Evolutionary conservation across 2,888 invertebrate genomes (phyloP).

Genomic region (Suillia variegata): DNA sequence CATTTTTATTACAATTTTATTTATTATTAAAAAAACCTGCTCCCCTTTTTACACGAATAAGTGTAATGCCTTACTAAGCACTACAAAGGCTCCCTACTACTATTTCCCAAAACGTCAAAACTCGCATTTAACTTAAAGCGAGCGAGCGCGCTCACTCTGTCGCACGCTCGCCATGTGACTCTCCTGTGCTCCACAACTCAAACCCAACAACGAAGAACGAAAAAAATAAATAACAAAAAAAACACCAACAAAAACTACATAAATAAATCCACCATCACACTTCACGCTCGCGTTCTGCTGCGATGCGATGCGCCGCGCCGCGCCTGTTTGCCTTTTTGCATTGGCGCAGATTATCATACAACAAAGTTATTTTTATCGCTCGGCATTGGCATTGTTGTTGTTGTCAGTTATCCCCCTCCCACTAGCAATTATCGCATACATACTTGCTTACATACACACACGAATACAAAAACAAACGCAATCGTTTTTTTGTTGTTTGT

Average conservation of each 20-base stretch:
- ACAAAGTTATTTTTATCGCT: constrained; percentile 27
- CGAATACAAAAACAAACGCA: constrained; percentile 8
- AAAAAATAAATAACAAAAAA: too few relatives aligned
- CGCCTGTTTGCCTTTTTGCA: constrained; percentile 24
- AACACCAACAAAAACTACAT: too few relatives aligned
- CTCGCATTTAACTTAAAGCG: neutral
- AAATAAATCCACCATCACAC: constrained; percentile 1
- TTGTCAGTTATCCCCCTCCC: constrained; percentile 22
- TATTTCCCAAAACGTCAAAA: neutral
- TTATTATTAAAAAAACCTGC: too few relatives aligned
- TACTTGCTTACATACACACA: constrained; percentile 18
- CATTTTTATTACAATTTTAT: too few relatives aligned
- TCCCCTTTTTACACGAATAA: too few relatives aligned
- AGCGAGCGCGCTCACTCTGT: constrained; percentile 16
- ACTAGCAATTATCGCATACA: constrained; percentile 12
- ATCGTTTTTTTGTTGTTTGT: neutral
- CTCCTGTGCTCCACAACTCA: neutral
- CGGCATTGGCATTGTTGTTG: too few relatives aligned
- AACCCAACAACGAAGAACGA: too few relatives aligned
- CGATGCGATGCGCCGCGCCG: too few relatives aligned
- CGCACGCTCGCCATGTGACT: constrained; percentile 4
- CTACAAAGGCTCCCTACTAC: too few relatives aligned
- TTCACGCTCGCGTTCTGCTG: neutral
- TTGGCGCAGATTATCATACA: constrained; percentile 46
- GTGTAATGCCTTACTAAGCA: too few relatives aligned